Evolutionary conservation across 37 sponge, comb jelly and placozoan species (phyloP).

Genomic region (Petrosia ficiformis): DNA sequence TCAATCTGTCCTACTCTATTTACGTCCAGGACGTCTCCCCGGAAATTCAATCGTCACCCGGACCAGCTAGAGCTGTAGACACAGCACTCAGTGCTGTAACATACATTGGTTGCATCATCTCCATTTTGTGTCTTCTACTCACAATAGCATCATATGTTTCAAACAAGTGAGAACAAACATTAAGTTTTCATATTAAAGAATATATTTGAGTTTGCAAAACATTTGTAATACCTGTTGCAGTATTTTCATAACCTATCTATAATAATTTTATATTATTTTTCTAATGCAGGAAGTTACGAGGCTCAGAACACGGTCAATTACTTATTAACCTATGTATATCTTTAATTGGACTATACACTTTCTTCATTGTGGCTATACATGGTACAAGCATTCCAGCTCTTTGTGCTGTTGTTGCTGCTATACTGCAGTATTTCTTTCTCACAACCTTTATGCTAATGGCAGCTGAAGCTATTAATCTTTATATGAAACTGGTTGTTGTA

Average conservation of each 20-base stretch:
- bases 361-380: conserved; percentile 13
- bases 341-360: conserved; percentile 13
- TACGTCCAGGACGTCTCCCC: not conserved
- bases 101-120: conserved; percentile 32
- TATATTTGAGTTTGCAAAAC: no score
- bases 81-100: conserved; percentile 13
- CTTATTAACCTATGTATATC: conserved; percentile 15
- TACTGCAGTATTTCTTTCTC: conserved; percentile 38
- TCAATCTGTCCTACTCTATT: no score
- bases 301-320: conserved; percentile 1
- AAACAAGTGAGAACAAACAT: no score
- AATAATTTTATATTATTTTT: not conserved
- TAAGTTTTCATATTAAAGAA: no score
- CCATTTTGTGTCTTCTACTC: conserved; percentile 16
- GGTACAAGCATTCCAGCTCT: not conserved
- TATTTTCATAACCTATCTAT: not conserved
- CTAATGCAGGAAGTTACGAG: conserved; percentile 4
- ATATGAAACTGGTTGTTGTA: conserved; percentile 17
- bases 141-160: not conserved
- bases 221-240: no score
- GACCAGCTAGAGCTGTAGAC: not conserved
- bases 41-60: not conserved
- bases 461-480: conserved; percentile 25
- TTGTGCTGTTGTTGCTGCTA: conserved; percentile 17
- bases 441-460: conserved; percentile 25